Percentiles rank a stretch among this genome's conserved stretches.
Evolutionary conservation across 1,140 invertebrate genomes (phyloP).

Genomic region (Belonocnema kinseyi): DNA sequence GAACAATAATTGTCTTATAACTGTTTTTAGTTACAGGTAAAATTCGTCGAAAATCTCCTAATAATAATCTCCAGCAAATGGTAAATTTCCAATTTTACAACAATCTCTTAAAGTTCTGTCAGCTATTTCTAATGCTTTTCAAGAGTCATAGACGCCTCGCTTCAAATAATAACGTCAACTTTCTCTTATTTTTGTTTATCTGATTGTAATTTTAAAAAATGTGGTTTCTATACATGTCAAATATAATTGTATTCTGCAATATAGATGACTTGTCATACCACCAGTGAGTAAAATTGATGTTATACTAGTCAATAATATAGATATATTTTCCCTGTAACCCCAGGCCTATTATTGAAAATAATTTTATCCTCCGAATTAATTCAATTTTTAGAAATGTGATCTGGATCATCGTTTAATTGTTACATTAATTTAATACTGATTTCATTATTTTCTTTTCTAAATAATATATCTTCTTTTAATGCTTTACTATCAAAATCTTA

Average conservation of each 20-base stretch:
- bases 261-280: conserved; percentile 55
- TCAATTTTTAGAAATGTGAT: background rate
- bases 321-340: conserved; percentile 51
- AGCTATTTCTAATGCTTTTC: conserved; percentile 23
- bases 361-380: conserved; percentile 2
- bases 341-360: conserved; percentile 47
- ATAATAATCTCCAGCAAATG: background rate
- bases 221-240: too few species aligned
- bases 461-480: too few species aligned
- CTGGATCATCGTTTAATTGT: too few species aligned
- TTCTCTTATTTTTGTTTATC: background rate
- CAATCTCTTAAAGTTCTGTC: background rate
- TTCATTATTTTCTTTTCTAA: too few species aligned
- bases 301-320: conserved; percentile 55
- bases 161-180: background rate
- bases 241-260: too few species aligned
- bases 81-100: background rate
- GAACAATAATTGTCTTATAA: background rate
- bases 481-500: too few species aligned
- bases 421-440: too few species aligned
- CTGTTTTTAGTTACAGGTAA: background rate
- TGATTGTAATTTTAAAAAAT: too few species aligned
- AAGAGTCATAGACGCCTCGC: background rate
- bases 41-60: background rate
- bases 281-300: conserved; percentile 50